phyloP scores from a whole-genome alignment of 2,797 vertebrate species.

The Bovichtus variegatus region DNA sequence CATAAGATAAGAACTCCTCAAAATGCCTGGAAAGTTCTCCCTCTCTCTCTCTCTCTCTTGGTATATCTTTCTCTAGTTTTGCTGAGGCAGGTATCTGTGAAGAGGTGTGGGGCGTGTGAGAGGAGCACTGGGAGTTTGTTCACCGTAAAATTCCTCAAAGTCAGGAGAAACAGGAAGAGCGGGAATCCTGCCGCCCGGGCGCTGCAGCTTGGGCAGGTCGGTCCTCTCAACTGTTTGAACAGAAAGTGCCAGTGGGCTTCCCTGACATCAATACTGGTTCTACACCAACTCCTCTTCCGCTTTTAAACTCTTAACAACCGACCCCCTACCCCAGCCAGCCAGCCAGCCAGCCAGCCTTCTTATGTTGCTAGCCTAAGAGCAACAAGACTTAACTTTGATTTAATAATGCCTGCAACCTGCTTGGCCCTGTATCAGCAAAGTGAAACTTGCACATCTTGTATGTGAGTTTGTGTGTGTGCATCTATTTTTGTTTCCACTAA shows the following conservation, averaged over 20 bases:
- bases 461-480: slow-evolving; percentile 22
- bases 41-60: slow-evolving; percentile 23
- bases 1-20: slow-evolving; percentile 42
- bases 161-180: slow-evolving; percentile 86
- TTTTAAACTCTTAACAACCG: slow-evolving; percentile 82
- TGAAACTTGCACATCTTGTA: slow-evolving; percentile 56
- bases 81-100: slow-evolving; percentile 85
- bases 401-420: slow-evolving; percentile 81
- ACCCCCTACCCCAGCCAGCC: slow-evolving; percentile 60
- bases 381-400: slow-evolving; percentile 83
- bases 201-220: slow-evolving; percentile 69
- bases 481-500: slow-evolving; percentile 35
- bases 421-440: slow-evolving; percentile 76
- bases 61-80: slow-evolving; percentile 64
- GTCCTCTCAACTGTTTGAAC: slow-evolving; percentile 83
- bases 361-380: slow-evolving; percentile 71
- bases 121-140: slow-evolving; percentile 82
- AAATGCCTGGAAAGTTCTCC: slow-evolving; percentile 77
- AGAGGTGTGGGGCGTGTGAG: slow-evolving; percentile 65
- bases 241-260: slow-evolving; percentile 83
- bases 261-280: slow-evolving; percentile 83
- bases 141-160: slow-evolving; percentile 85
- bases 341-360: no score
- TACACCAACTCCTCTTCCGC: slow-evolving; percentile 81
- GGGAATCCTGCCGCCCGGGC: slow-evolving; percentile 77